Percentiles rank a stretch among this genome's conserved stretches.
phyloP scores from a whole-genome alignment of 1,140 invertebrate species.

The Drosophila suzukii region DNA sequence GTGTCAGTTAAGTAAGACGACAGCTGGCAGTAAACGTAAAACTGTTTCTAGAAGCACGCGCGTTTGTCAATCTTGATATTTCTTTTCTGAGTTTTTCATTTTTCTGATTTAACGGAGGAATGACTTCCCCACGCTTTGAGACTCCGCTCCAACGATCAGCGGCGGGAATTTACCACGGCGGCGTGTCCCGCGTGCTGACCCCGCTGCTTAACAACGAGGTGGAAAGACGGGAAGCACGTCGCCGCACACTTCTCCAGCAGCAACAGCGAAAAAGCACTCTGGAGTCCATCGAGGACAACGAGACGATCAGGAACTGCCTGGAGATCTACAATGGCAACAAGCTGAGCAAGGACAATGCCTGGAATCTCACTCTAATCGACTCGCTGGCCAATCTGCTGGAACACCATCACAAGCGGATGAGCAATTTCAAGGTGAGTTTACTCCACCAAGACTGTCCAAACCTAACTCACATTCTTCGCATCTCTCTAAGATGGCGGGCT shows the following conservation, averaged over 20 bases:
- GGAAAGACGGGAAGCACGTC: constrained; percentile 70
- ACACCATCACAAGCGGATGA: constrained; percentile 87
- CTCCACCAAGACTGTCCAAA: no score
- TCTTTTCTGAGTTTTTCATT: not conserved
- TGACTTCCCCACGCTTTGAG: constrained; percentile 51
- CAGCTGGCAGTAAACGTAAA: not conserved
- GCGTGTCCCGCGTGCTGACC: constrained; percentile 43
- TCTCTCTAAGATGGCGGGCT: constrained; percentile 85
- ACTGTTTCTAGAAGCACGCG: constrained; percentile 8
- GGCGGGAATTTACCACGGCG: constrained; percentile 63
- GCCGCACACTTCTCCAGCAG: constrained; percentile 63
- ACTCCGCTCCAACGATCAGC: constrained; percentile 78
- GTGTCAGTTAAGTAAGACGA: no score
- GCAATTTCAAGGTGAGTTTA: constrained; percentile 87
- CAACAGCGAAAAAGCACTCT: constrained; percentile 29
- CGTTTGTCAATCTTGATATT: not conserved
- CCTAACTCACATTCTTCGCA: no score
- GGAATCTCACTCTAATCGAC: constrained; percentile 90
- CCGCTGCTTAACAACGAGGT: constrained; percentile 80
- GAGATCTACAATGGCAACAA: constrained; percentile 85
- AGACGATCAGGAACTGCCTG: constrained; percentile 71
- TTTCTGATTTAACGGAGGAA: not conserved
- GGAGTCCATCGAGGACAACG: constrained; percentile 74
- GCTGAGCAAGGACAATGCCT: constrained; percentile 91
- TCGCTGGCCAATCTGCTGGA: constrained; percentile 89